Evolutionary conservation across 2,113 vertebrate species (phyloP).

Genomic region (Eulemur macaco): DNA sequence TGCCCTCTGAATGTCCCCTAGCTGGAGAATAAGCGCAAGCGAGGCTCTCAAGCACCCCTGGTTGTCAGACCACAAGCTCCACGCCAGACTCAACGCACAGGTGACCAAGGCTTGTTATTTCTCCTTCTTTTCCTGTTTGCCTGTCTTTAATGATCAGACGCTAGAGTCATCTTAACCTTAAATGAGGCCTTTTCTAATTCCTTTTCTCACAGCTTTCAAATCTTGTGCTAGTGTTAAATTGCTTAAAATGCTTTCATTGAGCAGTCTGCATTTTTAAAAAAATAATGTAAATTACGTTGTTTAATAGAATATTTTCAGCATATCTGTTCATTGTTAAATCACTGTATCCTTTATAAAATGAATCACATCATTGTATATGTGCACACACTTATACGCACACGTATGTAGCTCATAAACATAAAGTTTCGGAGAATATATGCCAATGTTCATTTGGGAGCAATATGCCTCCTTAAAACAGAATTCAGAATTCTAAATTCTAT

Average conservation of each 20-base stretch:
- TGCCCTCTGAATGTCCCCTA: slow-evolving; percentile 78
- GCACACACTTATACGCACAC: not conserved
- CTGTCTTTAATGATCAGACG: slow-evolving; percentile 3
- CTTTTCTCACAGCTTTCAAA: not conserved
- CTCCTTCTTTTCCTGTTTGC: not conserved
- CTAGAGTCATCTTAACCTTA: not conserved
- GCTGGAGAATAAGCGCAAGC: slow-evolving; percentile 97
- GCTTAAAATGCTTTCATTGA: not conserved
- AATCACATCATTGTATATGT: not conserved
- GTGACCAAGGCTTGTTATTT: slow-evolving; percentile 77
- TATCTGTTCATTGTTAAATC: not conserved
- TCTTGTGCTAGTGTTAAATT: not conserved
- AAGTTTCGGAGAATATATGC: not conserved
- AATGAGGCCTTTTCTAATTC: not conserved
- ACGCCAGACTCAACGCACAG: slow-evolving; percentile 88
- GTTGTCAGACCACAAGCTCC: slow-evolving; percentile 92
- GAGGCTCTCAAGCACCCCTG: slow-evolving; percentile 95
- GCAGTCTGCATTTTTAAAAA: not conserved
- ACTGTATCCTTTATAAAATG: not conserved
- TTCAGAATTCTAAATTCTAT: not conserved
- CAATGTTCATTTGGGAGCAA: not conserved
- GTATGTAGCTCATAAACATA: not conserved
- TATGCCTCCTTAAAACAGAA: not conserved
- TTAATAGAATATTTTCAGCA: not conserved
- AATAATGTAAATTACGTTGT: not conserved